Evolutionary conservation across 2,888 invertebrate species (phyloP).

Genomic region (Ariolimax columbianus): DNA sequence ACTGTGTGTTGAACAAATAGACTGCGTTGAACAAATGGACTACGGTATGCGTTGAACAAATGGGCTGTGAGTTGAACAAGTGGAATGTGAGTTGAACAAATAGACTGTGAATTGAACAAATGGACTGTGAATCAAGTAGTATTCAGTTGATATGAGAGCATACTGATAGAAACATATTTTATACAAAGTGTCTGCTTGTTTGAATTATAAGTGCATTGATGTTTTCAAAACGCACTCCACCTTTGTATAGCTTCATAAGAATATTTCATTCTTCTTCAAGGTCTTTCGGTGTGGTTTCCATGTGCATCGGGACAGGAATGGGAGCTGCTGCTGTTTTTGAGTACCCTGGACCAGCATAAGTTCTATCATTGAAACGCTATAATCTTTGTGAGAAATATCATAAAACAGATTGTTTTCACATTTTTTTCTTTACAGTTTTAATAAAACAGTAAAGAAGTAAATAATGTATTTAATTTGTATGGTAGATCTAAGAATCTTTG

Average conservation of each 20-base stretch:
- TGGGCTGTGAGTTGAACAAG: no score
- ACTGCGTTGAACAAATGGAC: no score
- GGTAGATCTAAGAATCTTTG: neutral
- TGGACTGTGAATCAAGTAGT: no score
- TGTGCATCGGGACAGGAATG: constrained; percentile 76
- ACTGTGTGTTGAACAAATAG: no score
- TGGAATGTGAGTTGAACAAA: no score
- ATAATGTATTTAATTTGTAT: no score
- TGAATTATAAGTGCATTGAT: neutral
- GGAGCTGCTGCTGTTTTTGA: constrained; percentile 75
- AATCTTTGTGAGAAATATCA: neutral
- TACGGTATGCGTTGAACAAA: no score
- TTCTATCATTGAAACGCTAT: neutral
- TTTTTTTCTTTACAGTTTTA: neutral
- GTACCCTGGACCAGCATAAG: constrained; percentile 60
- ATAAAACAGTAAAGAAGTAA: no score
- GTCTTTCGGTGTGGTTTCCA: constrained; percentile 71
- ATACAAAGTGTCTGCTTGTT: no score
- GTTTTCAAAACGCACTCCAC: neutral
- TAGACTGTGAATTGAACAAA: no score
- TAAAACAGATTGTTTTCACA: neutral
- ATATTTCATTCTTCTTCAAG: constrained; percentile 59
- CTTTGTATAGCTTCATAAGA: neutral
- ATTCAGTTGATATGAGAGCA: no score
- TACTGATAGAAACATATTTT: no score